phyloP scores from a whole-genome alignment of 2,113 vertebrate species.

The Burhinus bistriatus region DNA sequence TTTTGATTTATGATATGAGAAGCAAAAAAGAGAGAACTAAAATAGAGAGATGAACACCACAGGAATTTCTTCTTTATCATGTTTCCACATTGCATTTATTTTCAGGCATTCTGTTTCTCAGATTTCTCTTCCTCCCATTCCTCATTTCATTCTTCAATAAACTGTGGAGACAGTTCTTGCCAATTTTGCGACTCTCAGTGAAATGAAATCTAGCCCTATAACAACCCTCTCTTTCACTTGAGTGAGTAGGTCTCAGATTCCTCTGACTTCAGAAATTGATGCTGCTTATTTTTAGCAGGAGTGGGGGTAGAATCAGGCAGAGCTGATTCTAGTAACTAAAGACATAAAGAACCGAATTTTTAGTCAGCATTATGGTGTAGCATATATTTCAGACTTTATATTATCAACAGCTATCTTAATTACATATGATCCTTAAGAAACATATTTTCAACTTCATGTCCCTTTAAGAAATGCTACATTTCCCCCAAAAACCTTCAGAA shows the following conservation, averaged over 20 bases:
- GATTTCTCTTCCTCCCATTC: background rate
- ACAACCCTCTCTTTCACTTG: background rate
- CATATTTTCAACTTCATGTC: background rate
- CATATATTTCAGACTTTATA: background rate
- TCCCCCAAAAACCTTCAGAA: background rate
- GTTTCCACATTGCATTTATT: slow-evolving; percentile 9
- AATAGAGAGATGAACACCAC: background rate
- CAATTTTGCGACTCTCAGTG: background rate
- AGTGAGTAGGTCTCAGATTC: background rate
- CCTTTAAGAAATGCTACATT: background rate
- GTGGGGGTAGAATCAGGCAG: background rate
- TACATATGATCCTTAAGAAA: background rate
- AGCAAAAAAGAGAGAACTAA: background rate
- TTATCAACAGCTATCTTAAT: background rate
- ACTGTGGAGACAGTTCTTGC: background rate
- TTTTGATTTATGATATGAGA: slow-evolving; percentile 17
- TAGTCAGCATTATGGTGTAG: background rate
- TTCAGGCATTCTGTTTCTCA: background rate
- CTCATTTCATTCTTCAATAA: slow-evolving; percentile 31
- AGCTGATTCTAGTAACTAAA: background rate
- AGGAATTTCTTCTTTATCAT: background rate
- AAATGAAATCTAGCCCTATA: background rate
- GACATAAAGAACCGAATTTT: background rate
- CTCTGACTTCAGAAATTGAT: background rate
- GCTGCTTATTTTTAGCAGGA: background rate